Percentiles rank a stretch among this genome's conserved stretches.
Conservation (phyloP, 2,113 vertebrate species). For the Emydura subglobosa region DNA sequence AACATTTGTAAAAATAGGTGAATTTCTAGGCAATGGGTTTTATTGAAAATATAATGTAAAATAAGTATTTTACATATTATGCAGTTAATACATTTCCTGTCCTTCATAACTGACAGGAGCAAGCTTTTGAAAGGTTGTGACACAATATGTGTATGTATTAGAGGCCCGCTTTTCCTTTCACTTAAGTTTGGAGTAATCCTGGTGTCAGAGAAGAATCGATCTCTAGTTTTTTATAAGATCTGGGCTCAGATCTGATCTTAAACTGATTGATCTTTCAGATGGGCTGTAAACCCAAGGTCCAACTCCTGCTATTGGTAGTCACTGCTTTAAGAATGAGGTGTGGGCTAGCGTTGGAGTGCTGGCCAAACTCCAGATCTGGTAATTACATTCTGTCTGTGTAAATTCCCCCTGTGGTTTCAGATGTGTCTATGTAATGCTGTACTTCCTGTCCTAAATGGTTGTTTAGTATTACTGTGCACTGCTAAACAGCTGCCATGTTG, state of each 20-base stretch:
- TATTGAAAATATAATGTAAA: conserved; percentile 35
- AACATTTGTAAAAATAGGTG: conserved; percentile 55
- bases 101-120: not conserved
- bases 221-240: not conserved
- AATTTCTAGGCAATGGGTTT: conserved; percentile 37
- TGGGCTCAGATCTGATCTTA: not conserved
- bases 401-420: not conserved
- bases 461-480: not conserved
- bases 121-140: not conserved
- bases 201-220: not conserved
- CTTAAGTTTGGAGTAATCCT: rapidly evolving
- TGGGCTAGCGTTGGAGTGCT: not conserved
- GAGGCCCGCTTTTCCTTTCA: not conserved
- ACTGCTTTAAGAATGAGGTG: not conserved
- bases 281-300: not conserved
- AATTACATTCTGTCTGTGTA: rapidly evolving
- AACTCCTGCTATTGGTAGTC: not conserved
- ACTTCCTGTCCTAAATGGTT: not conserved
- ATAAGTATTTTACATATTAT: not conserved
- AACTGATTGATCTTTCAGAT: not conserved
- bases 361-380: rapidly evolving
- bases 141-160: not conserved
- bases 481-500: not conserved
- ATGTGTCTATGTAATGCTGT: not conserved
- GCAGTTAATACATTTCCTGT: not conserved